Base-by-base conservation (phyloP, 2,797 vertebrate genomes). In the Poeciliopsis turneri region DNA sequence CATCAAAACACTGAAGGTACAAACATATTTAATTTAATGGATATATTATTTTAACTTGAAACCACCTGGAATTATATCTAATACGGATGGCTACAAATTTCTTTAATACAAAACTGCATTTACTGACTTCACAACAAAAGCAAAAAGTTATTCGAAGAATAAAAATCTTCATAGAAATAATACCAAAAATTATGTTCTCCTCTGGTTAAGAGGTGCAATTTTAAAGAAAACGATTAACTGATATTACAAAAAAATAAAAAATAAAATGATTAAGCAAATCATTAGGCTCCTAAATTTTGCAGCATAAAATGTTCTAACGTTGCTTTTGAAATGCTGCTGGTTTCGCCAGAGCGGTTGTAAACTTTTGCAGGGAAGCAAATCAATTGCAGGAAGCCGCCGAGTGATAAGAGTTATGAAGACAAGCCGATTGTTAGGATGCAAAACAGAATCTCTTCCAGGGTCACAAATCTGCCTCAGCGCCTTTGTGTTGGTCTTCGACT, bases 401-500 rank as follows among this genome's bases (percentile, higher is more conserved):
- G 73, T 78, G 86, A 85, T 86, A 85, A 86, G 80, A 85, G 74
- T 74, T 76, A 89, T 71, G 74, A 82, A 86, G 89, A 90, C 81
- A 53, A 74, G 86, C 41, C 68, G 82, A 88, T 78, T 83, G 72
- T 83, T 82, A 71, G 59, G 87, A 86, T 55, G 78, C 77, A 90
- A 84, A 87, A 74, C 84, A 46, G 68, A 90, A 85, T 85, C 83
- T 80, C 79, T 78, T 66, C 72, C 75, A 61, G 84, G 82, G 84
- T 89, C 89, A 85, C 89, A 89, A 89, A 91, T 90, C 74, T 78
- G 86, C 79, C 81, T 80, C 66, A 82, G 53, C 70, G 80, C 72
- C 78, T 91, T 84, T 91, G 84, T 90, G 78, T 53, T 72, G 64
- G 83, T 36, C 79, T 78, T 71, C 81, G 80, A 72, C 84, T 89